Base-by-base conservation (phyloP, 2,113 vertebrate genomes). In the Tupaia tana region DNA sequence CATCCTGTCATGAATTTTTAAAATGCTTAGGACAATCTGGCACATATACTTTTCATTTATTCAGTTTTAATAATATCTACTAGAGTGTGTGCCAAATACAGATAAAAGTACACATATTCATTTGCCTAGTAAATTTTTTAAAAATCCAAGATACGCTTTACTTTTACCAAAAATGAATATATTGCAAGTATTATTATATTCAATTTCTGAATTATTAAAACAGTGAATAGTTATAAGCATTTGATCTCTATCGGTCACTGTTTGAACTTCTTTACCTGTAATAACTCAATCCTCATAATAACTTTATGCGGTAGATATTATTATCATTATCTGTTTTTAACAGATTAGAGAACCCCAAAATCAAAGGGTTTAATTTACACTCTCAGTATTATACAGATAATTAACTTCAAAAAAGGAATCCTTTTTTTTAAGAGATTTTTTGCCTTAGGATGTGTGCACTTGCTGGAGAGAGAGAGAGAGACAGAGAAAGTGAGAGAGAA, bases 11-110 rank as follows among this genome's bases (percentile, higher is more conserved):
- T 73, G 16, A 93, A 90, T 86, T 79, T 93, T 89, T 86, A 73
- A 74, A 95, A 78, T 96, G 58, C 6, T 54, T 52, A 86, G 24
- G 43, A 96, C 92, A 92, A 67, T 83, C 19, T 81, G 22, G 9
- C 61, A 19, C 83, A 59, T 58, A 66, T 20, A 67, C 74, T 82
- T 95, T 85, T 81, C 16, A 91, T 67, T 79, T 90, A 43, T 89
- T 12, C 7, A 94, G 16, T 11, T 87, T 75, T 90, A 92, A 79
- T 29, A 22, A 78, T n/a, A 9, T 3, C 59, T 91, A 64, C 80
- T 75, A 84, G 9, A 64, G 15, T 24, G 54, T 74, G 71, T n/a
- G 18, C 61, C n/a, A 63, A 29, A 73, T 58, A 22, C 0, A 4
- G 4, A 29, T 59, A 64, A 34, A 82, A 75, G 82, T 34, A 66